Evolutionary conservation across 2,888 invertebrate species (phyloP).

Genomic region (Synergus laeviventris): DNA sequence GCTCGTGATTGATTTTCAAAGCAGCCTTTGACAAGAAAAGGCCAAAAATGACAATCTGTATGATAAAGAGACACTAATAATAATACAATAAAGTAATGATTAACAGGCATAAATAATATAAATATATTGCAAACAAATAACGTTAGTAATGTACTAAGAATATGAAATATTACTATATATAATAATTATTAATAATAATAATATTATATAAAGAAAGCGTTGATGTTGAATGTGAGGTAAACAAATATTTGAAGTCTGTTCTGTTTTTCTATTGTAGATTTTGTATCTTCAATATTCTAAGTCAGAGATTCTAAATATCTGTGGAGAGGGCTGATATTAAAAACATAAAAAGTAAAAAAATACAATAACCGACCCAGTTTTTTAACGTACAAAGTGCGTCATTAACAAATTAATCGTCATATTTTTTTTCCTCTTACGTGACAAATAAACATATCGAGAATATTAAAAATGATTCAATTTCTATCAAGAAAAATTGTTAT

Average conservation of each 20-base stretch:
- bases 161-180: slow-evolving; percentile 40
- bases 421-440: slow-evolving; percentile 43
- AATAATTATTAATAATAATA: slow-evolving; percentile 57
- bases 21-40: slow-evolving; percentile 56
- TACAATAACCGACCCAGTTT: slow-evolving; percentile 28
- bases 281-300: slow-evolving; percentile 75
- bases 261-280: slow-evolving; percentile 76
- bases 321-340: slow-evolving; percentile 41
- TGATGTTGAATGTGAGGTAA: slow-evolving; percentile 71
- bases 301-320: slow-evolving; percentile 66
- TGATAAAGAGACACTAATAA: slow-evolving; percentile 61
- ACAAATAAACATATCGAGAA: slow-evolving; percentile 63
- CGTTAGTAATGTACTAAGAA: slow-evolving; percentile 48
- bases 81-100: slow-evolving; percentile 52
- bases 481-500: not conserved
- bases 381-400: slow-evolving; percentile 10
- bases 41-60: slow-evolving; percentile 74
- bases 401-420: slow-evolving; percentile 5
- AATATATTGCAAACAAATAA: slow-evolving; percentile 44
- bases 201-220: slow-evolving; percentile 62
- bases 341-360: slow-evolving; percentile 31
- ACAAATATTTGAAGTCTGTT: slow-evolving; percentile 70
- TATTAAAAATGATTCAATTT: slow-evolving; percentile 41
- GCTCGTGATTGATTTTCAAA: slow-evolving; percentile 10
- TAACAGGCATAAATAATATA: slow-evolving; percentile 46